Evolutionary conservation across 2,888 invertebrate species (phyloP).

Genomic region (Oxystoma pomonae): DNA sequence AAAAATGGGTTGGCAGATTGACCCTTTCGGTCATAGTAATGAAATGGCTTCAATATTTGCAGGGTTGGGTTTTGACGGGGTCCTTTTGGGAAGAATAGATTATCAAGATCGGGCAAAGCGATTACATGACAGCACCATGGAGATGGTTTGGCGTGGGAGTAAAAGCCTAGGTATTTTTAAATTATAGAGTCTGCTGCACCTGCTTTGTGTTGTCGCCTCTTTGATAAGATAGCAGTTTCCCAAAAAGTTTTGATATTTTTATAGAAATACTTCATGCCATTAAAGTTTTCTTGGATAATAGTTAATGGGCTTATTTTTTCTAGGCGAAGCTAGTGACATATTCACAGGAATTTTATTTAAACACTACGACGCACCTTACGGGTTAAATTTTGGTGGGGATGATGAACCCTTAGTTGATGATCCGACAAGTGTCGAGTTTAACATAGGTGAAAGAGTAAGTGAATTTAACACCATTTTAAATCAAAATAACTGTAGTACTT

Average conservation of each 20-base stretch:
- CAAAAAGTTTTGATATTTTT: slow-evolving; percentile 41
- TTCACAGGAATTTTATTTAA: slow-evolving; percentile 38
- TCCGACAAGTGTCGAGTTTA: slow-evolving; percentile 52
- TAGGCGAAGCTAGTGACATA: slow-evolving; percentile 16
- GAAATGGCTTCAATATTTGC: slow-evolving; percentile 64
- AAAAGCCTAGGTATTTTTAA: slow-evolving; percentile 51
- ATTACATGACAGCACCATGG: slow-evolving; percentile 57
- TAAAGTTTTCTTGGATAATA: no score
- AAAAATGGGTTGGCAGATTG: slow-evolving; percentile 79
- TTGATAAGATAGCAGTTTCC: slow-evolving; percentile 13
- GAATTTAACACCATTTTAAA: not conserved
- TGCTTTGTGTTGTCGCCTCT: no score
- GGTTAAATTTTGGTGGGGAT: slow-evolving; percentile 57
- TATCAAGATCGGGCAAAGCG: slow-evolving; percentile 60
- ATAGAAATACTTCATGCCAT: slow-evolving; percentile 25
- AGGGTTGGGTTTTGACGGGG: slow-evolving; percentile 67
- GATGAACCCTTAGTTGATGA: slow-evolving; percentile 56
- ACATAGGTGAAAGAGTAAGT: slow-evolving; percentile 45
- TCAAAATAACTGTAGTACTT: not conserved
- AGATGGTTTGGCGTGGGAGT: slow-evolving; percentile 67
- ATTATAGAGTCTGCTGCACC: no score
- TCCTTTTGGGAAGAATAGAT: slow-evolving; percentile 69
- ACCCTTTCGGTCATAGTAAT: slow-evolving; percentile 77
- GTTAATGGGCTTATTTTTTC: no score
- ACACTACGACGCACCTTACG: slow-evolving; percentile 52